These are phyloP conservation scores for Arctopsyche grandis DNA, from an alignment of 1,140 invertebrate species.

Conservation along the genomic window DNA sequence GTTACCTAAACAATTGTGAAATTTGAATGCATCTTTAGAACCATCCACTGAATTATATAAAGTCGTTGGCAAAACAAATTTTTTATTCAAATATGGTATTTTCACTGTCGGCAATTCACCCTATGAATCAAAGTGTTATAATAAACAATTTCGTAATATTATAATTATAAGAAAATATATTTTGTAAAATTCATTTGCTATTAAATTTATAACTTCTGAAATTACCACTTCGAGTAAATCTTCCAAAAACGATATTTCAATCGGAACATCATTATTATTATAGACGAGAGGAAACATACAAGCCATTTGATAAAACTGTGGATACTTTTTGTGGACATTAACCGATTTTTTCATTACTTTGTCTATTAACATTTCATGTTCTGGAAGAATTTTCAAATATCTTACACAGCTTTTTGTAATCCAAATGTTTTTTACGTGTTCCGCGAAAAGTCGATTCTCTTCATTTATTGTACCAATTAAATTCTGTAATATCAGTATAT, in stretches of 20 bases:
- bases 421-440: conserved; percentile 44
- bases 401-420: conserved; percentile 38
- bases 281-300: conserved; percentile 46
- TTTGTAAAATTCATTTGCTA: not conserved
- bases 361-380: conserved; percentile 43
- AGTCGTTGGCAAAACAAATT: conserved; percentile 10
- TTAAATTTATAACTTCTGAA: too few relatives aligned
- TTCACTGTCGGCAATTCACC: conserved; percentile 8
- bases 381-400: conserved; percentile 24
- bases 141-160: not conserved
- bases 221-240: not conserved
- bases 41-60: not conserved
- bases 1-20: conserved; percentile 9
- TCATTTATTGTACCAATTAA: conserved; percentile 40
- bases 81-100: conserved; percentile 15
- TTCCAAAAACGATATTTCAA: not conserved
- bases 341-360: conserved; percentile 16
- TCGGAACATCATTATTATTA: conserved; percentile 32
- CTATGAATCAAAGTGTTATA: not conserved
- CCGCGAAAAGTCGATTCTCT: conserved; percentile 40
- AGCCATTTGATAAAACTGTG: conserved; percentile 47
- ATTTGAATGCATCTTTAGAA: not conserved
- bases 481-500: conserved; percentile 39
- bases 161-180: too few relatives aligned
- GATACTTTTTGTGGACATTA: conserved; percentile 39